Evolutionary conservation across 2,113 vertebrate species (phyloP), one percentile per base, ranked within the genome.

Genomic region (Hypomesus transpacificus): DNA sequence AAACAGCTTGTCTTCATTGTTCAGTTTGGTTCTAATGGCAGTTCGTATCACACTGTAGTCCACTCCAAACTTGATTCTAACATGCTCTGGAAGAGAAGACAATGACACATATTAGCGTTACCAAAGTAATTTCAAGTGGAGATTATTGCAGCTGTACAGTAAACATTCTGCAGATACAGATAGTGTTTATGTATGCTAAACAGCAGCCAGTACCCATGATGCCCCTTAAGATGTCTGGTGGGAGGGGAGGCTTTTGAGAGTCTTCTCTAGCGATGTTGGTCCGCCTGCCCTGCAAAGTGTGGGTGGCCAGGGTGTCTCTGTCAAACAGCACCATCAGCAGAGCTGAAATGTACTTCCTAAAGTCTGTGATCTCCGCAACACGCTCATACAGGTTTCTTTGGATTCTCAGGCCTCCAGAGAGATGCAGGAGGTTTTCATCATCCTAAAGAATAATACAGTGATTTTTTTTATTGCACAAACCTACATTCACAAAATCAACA

Each of bases 321-420:
- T 91, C 89, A n/a, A 91, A 91, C 68, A 91, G 84, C 57, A 89
- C 80, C 90, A 90, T 89, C 53, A 91, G 83, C 79, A 91, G 66
- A 1, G 88, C 90, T 0, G 87, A 88, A 1, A 86, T 88, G 76
- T 91, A 91, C 66, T 91, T 91, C 76, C 89, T 90, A 82, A 84
- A 91, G 82, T 91, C 90, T 14, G 74, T 73, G 0, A 89, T 88
- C 79, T 89, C 88, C n/a, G 87, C 83, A 4, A 91, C 76, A 3
- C 86, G 84, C 68, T 89, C 82, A 13, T 91, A 91, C 57, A 90
- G 89, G 69, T 80, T 89, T 70, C 78, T 90, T 6, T 81, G 89
- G 13, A 91, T 87, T 39, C 76, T 74, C 22, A 91, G 82, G 62
- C 75, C 83, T 50, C 88, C 89, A 1, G 89, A 64, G 1, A 90